Conservation (phyloP, 2,888 invertebrate genomes). For the Nymphalis urticae region DNA sequence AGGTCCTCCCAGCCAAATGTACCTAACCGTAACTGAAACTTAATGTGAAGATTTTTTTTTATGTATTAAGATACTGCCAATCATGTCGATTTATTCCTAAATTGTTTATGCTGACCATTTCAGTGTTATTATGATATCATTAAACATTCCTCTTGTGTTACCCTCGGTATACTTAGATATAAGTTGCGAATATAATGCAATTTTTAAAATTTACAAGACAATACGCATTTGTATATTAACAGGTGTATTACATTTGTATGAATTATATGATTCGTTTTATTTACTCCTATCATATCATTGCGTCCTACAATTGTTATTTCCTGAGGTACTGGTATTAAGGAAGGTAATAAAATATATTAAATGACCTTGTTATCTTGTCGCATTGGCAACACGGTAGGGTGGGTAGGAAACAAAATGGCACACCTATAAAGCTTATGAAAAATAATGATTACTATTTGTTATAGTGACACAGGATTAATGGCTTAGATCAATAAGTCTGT, state of each 20-base stretch:
- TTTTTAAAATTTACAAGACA: constrained; percentile 58
- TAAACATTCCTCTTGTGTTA: constrained; percentile 33
- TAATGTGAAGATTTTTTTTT: neutral
- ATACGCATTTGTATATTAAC: constrained; percentile 58
- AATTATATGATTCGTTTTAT: constrained; percentile 15
- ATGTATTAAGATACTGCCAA: neutral
- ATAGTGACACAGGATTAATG: too few relatives aligned
- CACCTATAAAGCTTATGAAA: too few relatives aligned
- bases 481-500: too few relatives aligned
- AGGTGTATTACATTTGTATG: constrained; percentile 37
- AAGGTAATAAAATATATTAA: too few relatives aligned
- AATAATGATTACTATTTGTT: too few relatives aligned
- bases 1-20: neutral
- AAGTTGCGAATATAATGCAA: constrained; percentile 49
- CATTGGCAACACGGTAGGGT: too few relatives aligned
- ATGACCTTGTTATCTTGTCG: too few relatives aligned
- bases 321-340: too few relatives aligned
- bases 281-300: neutral
- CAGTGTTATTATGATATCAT: constrained; percentile 16
- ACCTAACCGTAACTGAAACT: too few relatives aligned
- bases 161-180: constrained; percentile 44
- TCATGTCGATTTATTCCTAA: neutral
- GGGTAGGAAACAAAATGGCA: too few relatives aligned
- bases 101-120: neutral
- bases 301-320: too few relatives aligned